phyloP scores from a whole-genome alignment of 1,140 invertebrate species.

The Latrodectus geometricus region DNA sequence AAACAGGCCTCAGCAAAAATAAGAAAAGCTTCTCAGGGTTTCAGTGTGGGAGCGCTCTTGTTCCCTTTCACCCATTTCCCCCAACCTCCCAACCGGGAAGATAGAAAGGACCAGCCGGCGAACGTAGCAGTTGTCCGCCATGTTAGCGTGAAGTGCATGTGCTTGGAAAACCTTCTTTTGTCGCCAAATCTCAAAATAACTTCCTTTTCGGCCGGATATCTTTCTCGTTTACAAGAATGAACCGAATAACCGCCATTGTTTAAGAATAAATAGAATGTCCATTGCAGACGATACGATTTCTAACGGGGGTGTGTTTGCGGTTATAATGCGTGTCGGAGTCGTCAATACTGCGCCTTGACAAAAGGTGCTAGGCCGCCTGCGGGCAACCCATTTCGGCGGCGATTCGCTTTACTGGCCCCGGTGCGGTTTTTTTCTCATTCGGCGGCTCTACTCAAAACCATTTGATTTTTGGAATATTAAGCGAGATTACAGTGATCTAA shows the following conservation, averaged over 20 bases:
- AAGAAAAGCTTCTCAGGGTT: not conserved
- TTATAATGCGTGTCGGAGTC: not conserved
- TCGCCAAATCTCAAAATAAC: not conserved
- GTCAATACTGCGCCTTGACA: conserved; percentile 30
- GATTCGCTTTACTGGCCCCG: conserved; percentile 8
- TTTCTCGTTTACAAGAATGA: not conserved
- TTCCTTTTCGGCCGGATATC: not conserved
- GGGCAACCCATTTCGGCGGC: conserved; percentile 23
- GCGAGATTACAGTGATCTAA: not conserved
- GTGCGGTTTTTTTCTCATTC: conserved; percentile 22
- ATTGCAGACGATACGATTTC: not conserved
- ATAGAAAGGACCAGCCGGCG: not conserved
- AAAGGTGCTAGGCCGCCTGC: conserved; percentile 36
- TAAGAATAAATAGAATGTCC: not conserved
- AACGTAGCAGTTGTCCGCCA: not conserved
- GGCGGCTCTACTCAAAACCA: not conserved
- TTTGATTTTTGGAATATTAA: not conserved
- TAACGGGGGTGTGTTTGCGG: conserved; percentile 1
- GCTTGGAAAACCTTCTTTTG: not conserved
- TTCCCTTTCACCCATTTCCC: not conserved
- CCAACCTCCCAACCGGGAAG: not conserved
- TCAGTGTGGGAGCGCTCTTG: not conserved
- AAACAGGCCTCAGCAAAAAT: too few species aligned
- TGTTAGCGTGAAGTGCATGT: not conserved
- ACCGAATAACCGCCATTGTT: conserved; percentile 10